A percentile compares a stretch with the other conserved stretches of the same genome.
Evolutionary conservation across 2,797 vertebrate genomes (phyloP).

Genomic region (Enteromius trimaculatus): DNA sequence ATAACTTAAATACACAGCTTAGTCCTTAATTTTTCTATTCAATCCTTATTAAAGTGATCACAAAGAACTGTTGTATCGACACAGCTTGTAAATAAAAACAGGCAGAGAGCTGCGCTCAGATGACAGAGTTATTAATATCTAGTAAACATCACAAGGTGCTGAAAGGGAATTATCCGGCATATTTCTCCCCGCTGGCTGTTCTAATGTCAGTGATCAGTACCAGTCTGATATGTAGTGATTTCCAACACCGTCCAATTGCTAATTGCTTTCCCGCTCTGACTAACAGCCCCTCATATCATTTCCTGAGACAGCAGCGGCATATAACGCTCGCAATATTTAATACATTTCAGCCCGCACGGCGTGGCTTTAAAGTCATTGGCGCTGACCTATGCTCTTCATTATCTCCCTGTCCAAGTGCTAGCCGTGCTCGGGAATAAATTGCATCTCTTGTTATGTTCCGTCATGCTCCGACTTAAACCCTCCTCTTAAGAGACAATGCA

Average conservation of each 20-base stretch:
- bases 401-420: constrained; percentile 98
- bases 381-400: constrained; percentile 99
- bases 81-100: neutral
- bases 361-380: constrained; percentile 97
- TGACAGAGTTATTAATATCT: constrained; percentile 39
- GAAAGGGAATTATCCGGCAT: constrained; percentile 24
- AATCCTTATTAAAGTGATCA: neutral
- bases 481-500: constrained; percentile 62
- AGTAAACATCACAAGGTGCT: constrained; percentile 22
- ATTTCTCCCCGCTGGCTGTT: constrained; percentile 59
- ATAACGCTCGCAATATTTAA: constrained; percentile 94
- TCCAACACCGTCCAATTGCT: constrained; percentile 68
- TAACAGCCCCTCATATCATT: constrained; percentile 62
- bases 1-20: neutral
- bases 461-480: constrained; percentile 63
- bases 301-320: constrained; percentile 79
- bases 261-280: constrained; percentile 70
- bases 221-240: constrained; percentile 67
- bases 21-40: neutral
- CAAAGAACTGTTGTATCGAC: constrained; percentile 4
- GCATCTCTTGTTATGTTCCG: constrained; percentile 85
- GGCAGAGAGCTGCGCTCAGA: neutral
- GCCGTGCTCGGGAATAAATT: constrained; percentile 95
- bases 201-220: constrained; percentile 69
- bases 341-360: constrained; percentile 90